Evolutionary conservation across 2,797 vertebrate genomes (phyloP).

Genomic region (Poeciliopsis gracilis): DNA sequence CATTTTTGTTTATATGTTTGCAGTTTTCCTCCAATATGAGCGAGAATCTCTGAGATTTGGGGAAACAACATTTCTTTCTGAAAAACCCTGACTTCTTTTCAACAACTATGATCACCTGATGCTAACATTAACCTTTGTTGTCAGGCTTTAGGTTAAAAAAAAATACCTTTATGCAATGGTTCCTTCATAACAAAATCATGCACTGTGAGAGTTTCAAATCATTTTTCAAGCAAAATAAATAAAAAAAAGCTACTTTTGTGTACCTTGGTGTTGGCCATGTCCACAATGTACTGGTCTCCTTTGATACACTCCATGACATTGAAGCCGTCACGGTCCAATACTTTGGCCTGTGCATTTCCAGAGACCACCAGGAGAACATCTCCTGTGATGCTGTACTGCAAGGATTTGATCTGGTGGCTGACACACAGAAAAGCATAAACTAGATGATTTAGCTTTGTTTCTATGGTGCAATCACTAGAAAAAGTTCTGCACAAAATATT

Average conservation of each 20-base stretch:
- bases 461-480: not conserved
- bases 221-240: not conserved
- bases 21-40: not conserved
- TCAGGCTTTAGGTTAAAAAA: not conserved
- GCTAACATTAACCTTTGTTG: not conserved
- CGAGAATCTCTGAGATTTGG: not conserved
- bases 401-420: constrained; percentile 94
- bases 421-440: constrained; percentile 13
- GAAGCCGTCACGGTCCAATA: constrained; percentile 96
- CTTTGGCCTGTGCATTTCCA: constrained; percentile 96
- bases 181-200: not conserved
- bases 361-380: constrained; percentile 95
- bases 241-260: not conserved
- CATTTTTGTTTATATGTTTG: not conserved
- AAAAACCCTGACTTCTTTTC: constrained; percentile 1
- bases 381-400: constrained; percentile 95
- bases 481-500: not conserved
- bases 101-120: not conserved
- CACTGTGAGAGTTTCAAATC: not conserved
- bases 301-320: constrained; percentile 97
- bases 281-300: constrained; percentile 98
- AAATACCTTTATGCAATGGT: not conserved
- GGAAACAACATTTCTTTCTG: not conserved
- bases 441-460: constrained; percentile 1
- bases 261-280: constrained; percentile 99